Evolutionary conservation across 1,140 invertebrate genomes (phyloP).

Genomic region (Gerris buenoi): DNA sequence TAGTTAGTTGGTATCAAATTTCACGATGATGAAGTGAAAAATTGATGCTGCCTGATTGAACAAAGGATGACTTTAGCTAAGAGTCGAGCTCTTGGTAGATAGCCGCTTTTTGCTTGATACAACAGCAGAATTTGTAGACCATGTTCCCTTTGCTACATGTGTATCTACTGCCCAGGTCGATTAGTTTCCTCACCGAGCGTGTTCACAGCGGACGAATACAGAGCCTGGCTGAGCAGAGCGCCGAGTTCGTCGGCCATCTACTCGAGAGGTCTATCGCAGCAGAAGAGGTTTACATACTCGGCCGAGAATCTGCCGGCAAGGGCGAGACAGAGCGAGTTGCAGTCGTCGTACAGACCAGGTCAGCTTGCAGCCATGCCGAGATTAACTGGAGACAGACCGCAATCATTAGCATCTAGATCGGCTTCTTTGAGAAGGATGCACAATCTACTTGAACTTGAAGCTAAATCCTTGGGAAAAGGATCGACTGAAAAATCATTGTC

Average conservation of each 20-base stretch:
- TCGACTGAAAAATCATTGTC: neutral
- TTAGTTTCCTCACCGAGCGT: conserved; percentile 54
- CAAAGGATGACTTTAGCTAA: too few relatives aligned
- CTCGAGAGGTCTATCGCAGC: conserved; percentile 40
- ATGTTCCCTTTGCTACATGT: too few relatives aligned
- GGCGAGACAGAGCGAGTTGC: conserved; percentile 30
- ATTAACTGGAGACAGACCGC: conserved; percentile 15
- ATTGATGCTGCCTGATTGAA: too few relatives aligned
- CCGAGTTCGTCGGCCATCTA: conserved; percentile 85
- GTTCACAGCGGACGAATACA: conserved; percentile 80
- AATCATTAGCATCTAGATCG: conserved; percentile 19
- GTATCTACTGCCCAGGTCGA: conserved; percentile 36
- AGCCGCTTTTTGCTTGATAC: too few relatives aligned
- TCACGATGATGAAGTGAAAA: too few relatives aligned
- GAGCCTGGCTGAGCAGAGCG: conserved; percentile 72
- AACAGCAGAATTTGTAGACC: too few relatives aligned
- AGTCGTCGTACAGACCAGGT: conserved; percentile 20
- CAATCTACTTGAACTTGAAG: conserved; percentile 25
- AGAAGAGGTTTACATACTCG: conserved; percentile 61
- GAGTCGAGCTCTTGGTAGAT: too few relatives aligned
- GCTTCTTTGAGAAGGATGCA: conserved; percentile 23
- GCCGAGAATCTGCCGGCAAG: conserved; percentile 57
- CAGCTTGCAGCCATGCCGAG: conserved; percentile 20
- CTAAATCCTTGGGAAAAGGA: conserved; percentile 22
- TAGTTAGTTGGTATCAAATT: too few relatives aligned